Evolutionary conservation across 2,113 vertebrate genomes (phyloP).

Genomic region (Struthidea cinerea): DNA sequence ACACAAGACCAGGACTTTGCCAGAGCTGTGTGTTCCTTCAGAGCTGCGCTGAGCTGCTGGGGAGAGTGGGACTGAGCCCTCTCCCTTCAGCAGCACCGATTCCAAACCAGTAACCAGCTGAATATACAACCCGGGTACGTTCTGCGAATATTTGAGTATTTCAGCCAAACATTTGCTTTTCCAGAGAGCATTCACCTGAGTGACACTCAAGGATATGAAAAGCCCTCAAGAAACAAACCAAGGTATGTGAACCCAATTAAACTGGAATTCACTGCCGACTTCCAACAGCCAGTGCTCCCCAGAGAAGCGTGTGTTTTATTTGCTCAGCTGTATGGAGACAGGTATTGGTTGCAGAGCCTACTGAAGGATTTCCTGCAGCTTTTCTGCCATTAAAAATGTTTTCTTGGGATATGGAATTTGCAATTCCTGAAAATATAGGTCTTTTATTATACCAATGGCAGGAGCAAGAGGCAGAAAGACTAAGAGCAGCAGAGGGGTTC

Average conservation of each 20-base stretch:
- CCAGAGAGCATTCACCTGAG: neutral
- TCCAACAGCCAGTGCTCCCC: neutral
- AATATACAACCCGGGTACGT: neutral
- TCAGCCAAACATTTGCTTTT: slow-evolving; percentile 3
- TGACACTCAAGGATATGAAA: neutral
- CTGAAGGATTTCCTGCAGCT: neutral
- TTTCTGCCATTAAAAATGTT: neutral
- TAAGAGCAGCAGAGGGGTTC: neutral
- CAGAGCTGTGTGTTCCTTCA: neutral
- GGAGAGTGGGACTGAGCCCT: neutral
- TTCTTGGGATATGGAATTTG: neutral
- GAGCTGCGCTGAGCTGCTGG: neutral
- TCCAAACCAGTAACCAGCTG: neutral
- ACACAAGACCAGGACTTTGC: neutral
- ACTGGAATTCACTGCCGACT: neutral
- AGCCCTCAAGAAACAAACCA: slow-evolving; percentile 14
- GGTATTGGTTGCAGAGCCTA: neutral
- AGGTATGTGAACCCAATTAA: neutral
- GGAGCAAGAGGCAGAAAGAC: neutral
- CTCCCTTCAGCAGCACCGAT: neutral
- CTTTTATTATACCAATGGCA: neutral
- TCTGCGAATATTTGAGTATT: neutral
- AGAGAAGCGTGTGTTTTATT: neutral
- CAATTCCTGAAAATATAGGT: neutral
- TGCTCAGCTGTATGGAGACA: neutral